Evolutionary conservation across 2,888 invertebrate genomes (phyloP).

Genomic region (Danaus chrysippus): DNA sequence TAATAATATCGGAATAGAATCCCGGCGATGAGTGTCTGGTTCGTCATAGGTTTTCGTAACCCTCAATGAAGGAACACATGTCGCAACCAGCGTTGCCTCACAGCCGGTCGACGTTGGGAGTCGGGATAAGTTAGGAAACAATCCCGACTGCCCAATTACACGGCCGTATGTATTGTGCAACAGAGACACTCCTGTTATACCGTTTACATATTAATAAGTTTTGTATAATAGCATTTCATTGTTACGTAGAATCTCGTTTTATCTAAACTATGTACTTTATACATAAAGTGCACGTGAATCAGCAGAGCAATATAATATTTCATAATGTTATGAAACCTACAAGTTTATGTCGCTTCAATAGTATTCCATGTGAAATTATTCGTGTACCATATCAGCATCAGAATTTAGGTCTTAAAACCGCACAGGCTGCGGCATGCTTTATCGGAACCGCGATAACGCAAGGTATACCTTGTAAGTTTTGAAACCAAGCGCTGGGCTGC

Average conservation of each 20-base stretch:
- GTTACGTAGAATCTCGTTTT: slow-evolving; percentile 30
- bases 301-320: slow-evolving; percentile 18
- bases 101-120: slow-evolving; percentile 53
- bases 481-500: slow-evolving; percentile 75
- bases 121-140: slow-evolving; percentile 77
- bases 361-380: slow-evolving; percentile 18
- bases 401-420: slow-evolving; percentile 73
- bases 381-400: slow-evolving; percentile 32
- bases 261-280: slow-evolving; percentile 29
- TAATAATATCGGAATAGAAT: slow-evolving; percentile 45
- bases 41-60: slow-evolving; percentile 77
- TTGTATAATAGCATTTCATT: slow-evolving; percentile 2
- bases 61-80: slow-evolving; percentile 75
- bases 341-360: slow-evolving; percentile 19
- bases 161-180: slow-evolving; percentile 60
- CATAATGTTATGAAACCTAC: slow-evolving; percentile 30
- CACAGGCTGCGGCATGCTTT: slow-evolving; percentile 67
- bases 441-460: slow-evolving; percentile 75
- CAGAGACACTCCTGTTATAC: background rate
- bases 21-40: slow-evolving; percentile 55
- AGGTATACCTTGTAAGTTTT: slow-evolving; percentile 65
- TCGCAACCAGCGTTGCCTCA: slow-evolving; percentile 72
- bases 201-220: background rate
- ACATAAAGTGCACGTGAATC: slow-evolving; percentile 9
- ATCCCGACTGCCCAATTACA: slow-evolving; percentile 74